A percentile compares a stretch with the other conserved stretches of the same genome.
These are phyloP conservation scores for Mormyrus hasselquistii DNA, from an alignment of 2,797 vertebrate genomes.

Conservation along the genomic window DNA sequence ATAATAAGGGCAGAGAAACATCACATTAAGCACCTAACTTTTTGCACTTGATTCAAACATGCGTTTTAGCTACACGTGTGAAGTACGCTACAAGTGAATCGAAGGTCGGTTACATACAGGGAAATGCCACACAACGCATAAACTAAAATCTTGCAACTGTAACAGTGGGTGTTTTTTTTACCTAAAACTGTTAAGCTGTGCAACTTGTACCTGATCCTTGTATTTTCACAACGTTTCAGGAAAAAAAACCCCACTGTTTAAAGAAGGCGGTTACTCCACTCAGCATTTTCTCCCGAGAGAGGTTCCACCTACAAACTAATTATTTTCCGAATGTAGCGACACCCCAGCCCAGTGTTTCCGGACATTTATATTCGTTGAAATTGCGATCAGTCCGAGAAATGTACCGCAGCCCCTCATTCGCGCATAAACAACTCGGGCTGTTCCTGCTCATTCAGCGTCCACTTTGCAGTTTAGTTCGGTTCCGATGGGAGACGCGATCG, in stretches of 20 bases:
- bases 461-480: not conserved
- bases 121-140: not conserved
- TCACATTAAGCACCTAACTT: not conserved
- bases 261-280: slow-evolving; percentile 5
- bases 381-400: not conserved
- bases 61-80: not conserved
- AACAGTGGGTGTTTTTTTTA: not conserved
- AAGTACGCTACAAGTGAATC: not conserved
- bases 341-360: not conserved
- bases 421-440: not conserved
- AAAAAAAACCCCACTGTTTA: not conserved
- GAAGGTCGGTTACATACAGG: not conserved
- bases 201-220: not conserved
- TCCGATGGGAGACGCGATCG: not conserved
- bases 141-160: not conserved
- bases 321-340: not conserved
- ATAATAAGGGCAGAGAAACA: not conserved
- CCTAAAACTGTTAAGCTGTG: not conserved
- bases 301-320: slow-evolving; percentile 11
- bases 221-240: not conserved
- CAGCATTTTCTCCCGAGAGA: not conserved
- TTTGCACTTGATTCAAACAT: not conserved
- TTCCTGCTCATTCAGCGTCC: not conserved
- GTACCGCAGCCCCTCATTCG: not conserved
- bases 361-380: not conserved